phyloP scores from a whole-genome alignment of 35 echinoderm and acorn worm genomes.

The Lytechinus variegatus region DNA sequence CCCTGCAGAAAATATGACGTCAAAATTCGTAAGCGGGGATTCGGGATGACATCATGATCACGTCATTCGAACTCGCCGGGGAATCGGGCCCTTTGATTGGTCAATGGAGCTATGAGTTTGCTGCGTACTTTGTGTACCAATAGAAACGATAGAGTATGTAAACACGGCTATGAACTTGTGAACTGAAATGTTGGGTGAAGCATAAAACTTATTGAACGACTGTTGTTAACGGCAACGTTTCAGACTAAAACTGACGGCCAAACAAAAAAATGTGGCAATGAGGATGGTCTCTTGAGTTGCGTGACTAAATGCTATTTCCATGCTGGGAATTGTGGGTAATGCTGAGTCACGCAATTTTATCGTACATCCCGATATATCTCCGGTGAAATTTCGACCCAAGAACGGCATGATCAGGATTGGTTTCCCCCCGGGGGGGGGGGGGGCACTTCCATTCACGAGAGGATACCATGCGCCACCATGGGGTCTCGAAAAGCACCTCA shows the following conservation, averaged over 20 bases:
- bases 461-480: too few species aligned
- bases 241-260: neutral
- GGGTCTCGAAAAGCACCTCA: too few species aligned
- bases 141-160: neutral
- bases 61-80: neutral
- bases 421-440: too few species aligned
- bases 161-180: too few species aligned
- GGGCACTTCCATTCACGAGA: too few species aligned
- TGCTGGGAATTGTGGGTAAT: neutral
- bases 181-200: too few species aligned
- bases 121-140: neutral
- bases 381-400: too few species aligned
- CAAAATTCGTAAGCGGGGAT: conserved; percentile 4
- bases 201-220: neutral
- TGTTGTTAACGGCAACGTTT: neutral
- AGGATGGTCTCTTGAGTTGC: neutral
- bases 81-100: neutral
- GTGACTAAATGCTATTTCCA: neutral
- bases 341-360: neutral
- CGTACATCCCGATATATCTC: too few species aligned
- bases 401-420: too few species aligned
- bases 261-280: neutral
- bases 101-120: neutral
- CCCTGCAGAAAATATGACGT: conserved; percentile 39
- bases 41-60: conserved; percentile 13